A percentile compares a stretch with the other conserved stretches of the same genome.
phyloP scores from a whole-genome alignment of 2,113 vertebrate species.

The Megaceryle torquata region DNA sequence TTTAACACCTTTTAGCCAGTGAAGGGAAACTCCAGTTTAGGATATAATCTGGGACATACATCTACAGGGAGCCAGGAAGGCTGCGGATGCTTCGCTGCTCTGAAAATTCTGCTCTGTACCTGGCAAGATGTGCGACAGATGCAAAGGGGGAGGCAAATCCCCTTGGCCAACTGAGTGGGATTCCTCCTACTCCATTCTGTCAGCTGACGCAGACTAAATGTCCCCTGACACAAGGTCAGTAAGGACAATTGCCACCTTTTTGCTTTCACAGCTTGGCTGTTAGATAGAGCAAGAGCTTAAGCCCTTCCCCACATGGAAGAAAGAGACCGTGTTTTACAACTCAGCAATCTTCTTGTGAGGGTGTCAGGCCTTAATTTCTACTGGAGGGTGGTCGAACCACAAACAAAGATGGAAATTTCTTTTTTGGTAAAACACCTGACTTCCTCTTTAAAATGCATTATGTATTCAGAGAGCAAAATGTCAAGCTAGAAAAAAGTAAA shows the following conservation, averaged over 20 bases:
- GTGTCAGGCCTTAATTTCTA: background rate
- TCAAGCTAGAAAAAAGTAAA: background rate
- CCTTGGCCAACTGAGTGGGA: background rate
- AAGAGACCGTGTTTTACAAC: background rate
- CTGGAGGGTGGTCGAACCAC: background rate
- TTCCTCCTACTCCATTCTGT: background rate
- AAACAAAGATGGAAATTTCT: background rate
- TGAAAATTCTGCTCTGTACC: background rate
- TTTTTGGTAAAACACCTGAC: background rate
- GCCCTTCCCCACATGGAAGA: background rate
- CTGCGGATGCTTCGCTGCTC: background rate
- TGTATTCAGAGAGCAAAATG: background rate
- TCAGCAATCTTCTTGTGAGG: background rate
- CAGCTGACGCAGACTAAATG: background rate
- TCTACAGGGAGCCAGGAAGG: background rate
- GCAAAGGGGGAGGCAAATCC: background rate
- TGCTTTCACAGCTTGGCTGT: background rate
- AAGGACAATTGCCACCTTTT: background rate
- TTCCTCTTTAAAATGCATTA: background rate
- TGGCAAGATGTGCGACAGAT: background rate
- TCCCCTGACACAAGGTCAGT: background rate
- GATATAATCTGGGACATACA: background rate
- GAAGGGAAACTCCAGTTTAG: background rate
- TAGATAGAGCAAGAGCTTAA: background rate
- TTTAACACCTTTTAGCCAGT: background rate